phyloP scores from a whole-genome alignment of 2,888 invertebrate genomes.

The Amphiduros pacificus region DNA sequence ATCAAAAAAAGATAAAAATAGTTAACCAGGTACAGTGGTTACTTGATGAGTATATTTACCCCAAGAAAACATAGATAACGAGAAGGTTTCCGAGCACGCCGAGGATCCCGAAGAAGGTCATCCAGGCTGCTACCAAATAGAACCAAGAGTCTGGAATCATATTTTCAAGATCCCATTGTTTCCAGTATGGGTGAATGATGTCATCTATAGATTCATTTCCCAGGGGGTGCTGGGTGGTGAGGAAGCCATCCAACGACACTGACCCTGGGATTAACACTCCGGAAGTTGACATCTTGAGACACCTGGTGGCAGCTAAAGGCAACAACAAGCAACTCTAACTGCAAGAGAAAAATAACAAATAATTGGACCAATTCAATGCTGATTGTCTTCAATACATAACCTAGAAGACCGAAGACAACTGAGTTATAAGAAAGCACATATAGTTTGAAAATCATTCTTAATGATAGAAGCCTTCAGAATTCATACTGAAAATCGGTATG shows the following conservation, averaged over 20 bases:
- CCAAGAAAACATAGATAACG: constrained; percentile 48
- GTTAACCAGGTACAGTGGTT: too few relatives aligned
- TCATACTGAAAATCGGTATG: too few relatives aligned
- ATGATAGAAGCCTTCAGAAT: too few relatives aligned
- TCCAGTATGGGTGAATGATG: constrained; percentile 48
- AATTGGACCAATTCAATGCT: too few relatives aligned
- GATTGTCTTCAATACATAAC: too few relatives aligned
- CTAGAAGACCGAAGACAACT: too few relatives aligned
- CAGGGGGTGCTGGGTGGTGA: neutral
- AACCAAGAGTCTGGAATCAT: constrained; percentile 41
- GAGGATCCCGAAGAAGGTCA: constrained; percentile 67
- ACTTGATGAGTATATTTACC: constrained; percentile 44
- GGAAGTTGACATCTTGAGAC: neutral
- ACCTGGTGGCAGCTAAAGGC: too few relatives aligned
- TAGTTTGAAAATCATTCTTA: too few relatives aligned
- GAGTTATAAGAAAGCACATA: too few relatives aligned
- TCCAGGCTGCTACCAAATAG: constrained; percentile 58
- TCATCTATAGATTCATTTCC: neutral
- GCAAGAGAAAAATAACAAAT: neutral
- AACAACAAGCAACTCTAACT: too few relatives aligned
- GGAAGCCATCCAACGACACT: neutral
- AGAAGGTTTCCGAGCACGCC: constrained; percentile 48
- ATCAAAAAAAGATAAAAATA: too few relatives aligned
- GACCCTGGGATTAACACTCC: neutral
- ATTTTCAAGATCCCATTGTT: constrained; percentile 52